phyloP scores from a whole-genome alignment of 2,113 vertebrate genomes.

The Rhynchopsitta pachyrhyncha region DNA sequence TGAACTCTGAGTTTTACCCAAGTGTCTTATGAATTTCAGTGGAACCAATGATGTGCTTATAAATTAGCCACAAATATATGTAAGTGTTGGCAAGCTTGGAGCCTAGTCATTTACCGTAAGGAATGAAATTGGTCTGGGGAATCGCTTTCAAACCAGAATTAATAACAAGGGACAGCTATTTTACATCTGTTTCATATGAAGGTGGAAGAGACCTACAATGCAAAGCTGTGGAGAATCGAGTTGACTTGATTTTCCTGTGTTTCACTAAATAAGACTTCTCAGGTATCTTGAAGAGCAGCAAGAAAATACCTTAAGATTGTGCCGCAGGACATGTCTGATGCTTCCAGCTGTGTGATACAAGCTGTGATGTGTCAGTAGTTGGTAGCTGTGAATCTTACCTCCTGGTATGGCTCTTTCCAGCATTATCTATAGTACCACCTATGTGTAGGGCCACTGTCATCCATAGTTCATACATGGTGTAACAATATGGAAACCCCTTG shows the following conservation, averaged over 20 bases:
- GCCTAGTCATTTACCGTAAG: background rate
- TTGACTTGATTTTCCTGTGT: background rate
- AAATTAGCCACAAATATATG: background rate
- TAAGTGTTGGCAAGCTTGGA: background rate
- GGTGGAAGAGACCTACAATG: background rate
- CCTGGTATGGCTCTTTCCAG: background rate
- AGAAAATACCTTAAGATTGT: background rate
- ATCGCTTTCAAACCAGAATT: background rate
- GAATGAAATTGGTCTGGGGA: background rate
- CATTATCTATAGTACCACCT: background rate
- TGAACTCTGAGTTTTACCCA: background rate
- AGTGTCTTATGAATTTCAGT: background rate
- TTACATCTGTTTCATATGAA: background rate
- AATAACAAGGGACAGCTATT: background rate
- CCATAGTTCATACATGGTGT: fast-evolving
- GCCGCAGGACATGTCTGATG: background rate
- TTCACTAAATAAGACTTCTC: background rate
- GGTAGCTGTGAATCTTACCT: background rate
- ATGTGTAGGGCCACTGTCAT: background rate
- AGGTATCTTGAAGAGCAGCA: background rate
- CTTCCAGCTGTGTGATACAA: background rate
- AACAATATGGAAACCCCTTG: background rate
- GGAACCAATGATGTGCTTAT: background rate
- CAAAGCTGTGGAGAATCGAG: background rate
- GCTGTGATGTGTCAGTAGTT: background rate